Evolutionary conservation across 2,888 invertebrate species (phyloP).

Genomic region (Agriopis marginaria): DNA sequence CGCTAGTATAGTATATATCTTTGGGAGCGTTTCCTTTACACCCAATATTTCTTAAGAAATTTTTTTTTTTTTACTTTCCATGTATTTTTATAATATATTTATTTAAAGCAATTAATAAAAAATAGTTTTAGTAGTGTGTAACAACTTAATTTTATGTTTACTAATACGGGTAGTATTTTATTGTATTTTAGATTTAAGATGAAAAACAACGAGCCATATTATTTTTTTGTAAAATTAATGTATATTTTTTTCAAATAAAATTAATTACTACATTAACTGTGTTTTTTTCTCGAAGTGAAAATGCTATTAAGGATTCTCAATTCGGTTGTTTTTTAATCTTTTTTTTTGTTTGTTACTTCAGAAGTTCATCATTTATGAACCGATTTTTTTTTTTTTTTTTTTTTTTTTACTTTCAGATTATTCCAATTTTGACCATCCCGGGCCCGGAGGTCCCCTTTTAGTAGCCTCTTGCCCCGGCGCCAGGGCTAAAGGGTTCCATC

Average conservation of each 20-base stretch:
- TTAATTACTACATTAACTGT: constrained; percentile 35
- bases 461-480: too few species aligned
- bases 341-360: too few species aligned
- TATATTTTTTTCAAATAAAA: constrained; percentile 61
- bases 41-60: background rate
- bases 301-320: too few species aligned
- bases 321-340: too few species aligned
- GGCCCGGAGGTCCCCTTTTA: too few species aligned
- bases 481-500: too few species aligned
- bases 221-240: constrained; percentile 54
- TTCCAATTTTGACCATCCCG: too few species aligned
- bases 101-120: background rate
- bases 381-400: too few species aligned
- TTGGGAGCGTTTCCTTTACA: background rate
- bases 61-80: background rate
- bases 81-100: constrained; percentile 6
- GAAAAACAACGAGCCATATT: constrained; percentile 62
- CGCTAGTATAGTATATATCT: too few species aligned
- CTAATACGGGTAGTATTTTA: constrained; percentile 79
- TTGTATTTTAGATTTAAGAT: constrained; percentile 67
- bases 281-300: background rate
- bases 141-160: constrained; percentile 33
- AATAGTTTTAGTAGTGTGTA: background rate
- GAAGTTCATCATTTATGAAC: too few species aligned
- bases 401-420: too few species aligned